These are phyloP conservation scores for Thamnaconus septentrionalis DNA, from an alignment of 2,113 vertebrate species.

Conservation along the genomic window DNA sequence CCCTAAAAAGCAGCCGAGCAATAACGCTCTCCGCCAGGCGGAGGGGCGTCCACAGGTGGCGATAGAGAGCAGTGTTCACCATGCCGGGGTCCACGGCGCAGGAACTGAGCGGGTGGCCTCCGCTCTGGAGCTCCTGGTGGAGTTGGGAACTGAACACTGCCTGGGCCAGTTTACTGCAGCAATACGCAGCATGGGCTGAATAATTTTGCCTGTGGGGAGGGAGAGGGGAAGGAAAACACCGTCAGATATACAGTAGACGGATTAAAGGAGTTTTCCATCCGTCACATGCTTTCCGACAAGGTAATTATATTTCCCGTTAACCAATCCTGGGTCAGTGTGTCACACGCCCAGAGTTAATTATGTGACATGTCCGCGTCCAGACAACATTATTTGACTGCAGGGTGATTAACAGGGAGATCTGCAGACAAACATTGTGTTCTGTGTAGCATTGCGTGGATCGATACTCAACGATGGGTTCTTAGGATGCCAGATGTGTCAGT, in stretches of 20 bases:
- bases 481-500: no score
- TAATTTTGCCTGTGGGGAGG: constrained; percentile 74
- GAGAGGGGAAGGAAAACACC: neutral
- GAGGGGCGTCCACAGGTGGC: constrained; percentile 76
- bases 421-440: no score
- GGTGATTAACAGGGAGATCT: no score
- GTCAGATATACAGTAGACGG: neutral
- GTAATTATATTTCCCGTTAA: no score
- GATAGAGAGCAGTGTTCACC: constrained; percentile 86
- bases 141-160: constrained; percentile 85
- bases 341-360: no score
- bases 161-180: constrained; percentile 89
- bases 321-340: no score
- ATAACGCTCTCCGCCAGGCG: constrained; percentile 64
- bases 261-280: neutral
- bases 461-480: no score
- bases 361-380: no score
- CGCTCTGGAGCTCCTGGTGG: constrained; percentile 76
- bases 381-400: neutral
- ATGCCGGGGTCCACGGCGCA: constrained; percentile 90
- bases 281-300: no score
- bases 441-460: no score
- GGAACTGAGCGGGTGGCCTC: constrained; percentile 78
- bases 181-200: constrained; percentile 85
- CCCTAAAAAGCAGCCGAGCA: constrained; percentile 83